phyloP scores from a whole-genome alignment of 2,113 vertebrate species.

The Malaclemys terrapin region DNA sequence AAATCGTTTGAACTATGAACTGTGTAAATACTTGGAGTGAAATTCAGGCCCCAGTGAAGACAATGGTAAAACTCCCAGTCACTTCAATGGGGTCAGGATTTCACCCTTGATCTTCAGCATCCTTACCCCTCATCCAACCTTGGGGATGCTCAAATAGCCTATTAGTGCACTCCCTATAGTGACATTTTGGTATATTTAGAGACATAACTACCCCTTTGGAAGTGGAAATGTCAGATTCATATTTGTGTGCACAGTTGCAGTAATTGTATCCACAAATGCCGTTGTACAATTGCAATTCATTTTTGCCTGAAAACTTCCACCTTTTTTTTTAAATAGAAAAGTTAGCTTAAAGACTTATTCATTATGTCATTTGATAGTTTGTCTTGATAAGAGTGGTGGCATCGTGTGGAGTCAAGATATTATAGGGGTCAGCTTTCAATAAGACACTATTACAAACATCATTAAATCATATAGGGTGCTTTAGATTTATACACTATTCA shows the following conservation, averaged over 20 bases:
- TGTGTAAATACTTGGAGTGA: not conserved
- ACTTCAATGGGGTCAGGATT: not conserved
- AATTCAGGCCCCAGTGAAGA: not conserved
- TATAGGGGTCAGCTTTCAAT: not conserved
- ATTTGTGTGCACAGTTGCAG: not conserved
- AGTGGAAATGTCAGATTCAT: not conserved
- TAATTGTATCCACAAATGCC: not conserved
- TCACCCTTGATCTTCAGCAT: not conserved
- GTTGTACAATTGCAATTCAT: not conserved
- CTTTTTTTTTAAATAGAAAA: not conserved
- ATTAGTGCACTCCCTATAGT: not conserved
- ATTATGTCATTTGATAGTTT: not conserved
- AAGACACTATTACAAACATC: fast-evolving
- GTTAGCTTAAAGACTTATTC: not conserved
- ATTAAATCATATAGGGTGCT: not conserved
- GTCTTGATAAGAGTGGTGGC: not conserved
- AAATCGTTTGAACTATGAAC: not conserved
- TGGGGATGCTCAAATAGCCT: not conserved
- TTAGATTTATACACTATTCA: not conserved
- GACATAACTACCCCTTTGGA: not conserved
- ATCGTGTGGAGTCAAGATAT: not conserved
- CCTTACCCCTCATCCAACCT: not conserved
- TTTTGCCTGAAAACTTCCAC: not conserved
- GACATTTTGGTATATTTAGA: not conserved
- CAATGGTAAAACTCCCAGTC: not conserved